These are phyloP conservation scores for Polietes domitor DNA, from an alignment of 2,888 invertebrate genomes.

Conservation along the genomic window DNA sequence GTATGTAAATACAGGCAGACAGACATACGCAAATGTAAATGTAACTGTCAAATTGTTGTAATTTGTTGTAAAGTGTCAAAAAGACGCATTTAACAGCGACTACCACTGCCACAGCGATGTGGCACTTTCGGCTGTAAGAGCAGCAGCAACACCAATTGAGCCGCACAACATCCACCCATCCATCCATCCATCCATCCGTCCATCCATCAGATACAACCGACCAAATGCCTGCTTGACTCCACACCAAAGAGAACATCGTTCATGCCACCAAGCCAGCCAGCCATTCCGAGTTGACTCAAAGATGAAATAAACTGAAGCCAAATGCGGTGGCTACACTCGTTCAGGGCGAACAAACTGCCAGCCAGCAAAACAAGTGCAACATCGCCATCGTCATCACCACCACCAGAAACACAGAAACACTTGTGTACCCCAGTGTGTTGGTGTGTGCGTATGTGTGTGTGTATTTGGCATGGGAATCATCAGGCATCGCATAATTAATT, in stretches of 20 bases:
- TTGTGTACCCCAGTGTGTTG: constrained; percentile 46
- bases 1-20: constrained; percentile 10
- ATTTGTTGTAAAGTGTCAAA: constrained; percentile 65
- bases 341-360: constrained; percentile 59
- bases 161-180: constrained; percentile 19
- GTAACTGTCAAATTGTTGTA: constrained; percentile 62
- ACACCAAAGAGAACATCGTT: constrained; percentile 53
- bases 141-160: constrained; percentile 43
- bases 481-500: constrained; percentile 70
- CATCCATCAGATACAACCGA: constrained; percentile 55
- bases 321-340: constrained; percentile 58
- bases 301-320: constrained; percentile 55
- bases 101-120: constrained; percentile 9
- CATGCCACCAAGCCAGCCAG: constrained; percentile 14
- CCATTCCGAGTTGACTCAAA: not conserved
- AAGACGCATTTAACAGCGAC: constrained; percentile 58
- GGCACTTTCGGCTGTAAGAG: constrained; percentile 18
- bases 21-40: constrained; percentile 24
- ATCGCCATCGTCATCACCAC: constrained; percentile 28
- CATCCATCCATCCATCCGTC: not conserved
- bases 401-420: constrained; percentile 20
- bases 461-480: constrained; percentile 68
- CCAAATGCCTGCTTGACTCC: constrained; percentile 57
- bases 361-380: constrained; percentile 60
- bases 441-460: constrained; percentile 28